phyloP scores from a whole-genome alignment of 2,888 invertebrate genomes.

The Peribatodes rhomboidaria region DNA sequence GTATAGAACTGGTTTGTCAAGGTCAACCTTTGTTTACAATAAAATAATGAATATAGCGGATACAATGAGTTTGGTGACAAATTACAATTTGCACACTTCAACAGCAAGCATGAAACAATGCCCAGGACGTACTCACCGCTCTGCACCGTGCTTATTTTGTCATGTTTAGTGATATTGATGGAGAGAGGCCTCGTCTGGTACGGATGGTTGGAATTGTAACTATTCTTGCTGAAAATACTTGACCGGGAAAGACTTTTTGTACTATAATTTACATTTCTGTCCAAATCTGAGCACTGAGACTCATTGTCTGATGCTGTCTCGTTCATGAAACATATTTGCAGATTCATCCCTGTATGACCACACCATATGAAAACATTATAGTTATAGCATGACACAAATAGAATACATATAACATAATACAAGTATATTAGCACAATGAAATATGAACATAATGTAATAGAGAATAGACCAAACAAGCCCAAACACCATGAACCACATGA shows the following conservation, averaged over 20 bases:
- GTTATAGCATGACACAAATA: constrained; percentile 38
- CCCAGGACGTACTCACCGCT: constrained; percentile 71
- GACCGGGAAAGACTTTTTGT: constrained; percentile 76
- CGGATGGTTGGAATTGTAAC: constrained; percentile 80
- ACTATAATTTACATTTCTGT: constrained; percentile 78
- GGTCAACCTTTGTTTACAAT: constrained; percentile 33
- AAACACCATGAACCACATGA: constrained; percentile 23
- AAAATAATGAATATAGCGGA: constrained; percentile 19
- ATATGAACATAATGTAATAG: constrained; percentile 7
- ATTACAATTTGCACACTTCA: constrained; percentile 16
- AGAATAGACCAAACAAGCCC: constrained; percentile 26
- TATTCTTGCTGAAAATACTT: constrained; percentile 78
- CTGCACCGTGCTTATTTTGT: constrained; percentile 75
- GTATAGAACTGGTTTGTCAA: constrained; percentile 25
- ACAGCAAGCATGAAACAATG: constrained; percentile 46
- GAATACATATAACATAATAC: constrained; percentile 54
- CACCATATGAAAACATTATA: constrained; percentile 48
- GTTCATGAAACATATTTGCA: constrained; percentile 98
- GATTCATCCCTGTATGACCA: constrained; percentile 91
- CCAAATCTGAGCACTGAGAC: constrained; percentile 91
- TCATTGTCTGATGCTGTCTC: constrained; percentile 95
- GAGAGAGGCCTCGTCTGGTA: constrained; percentile 82
- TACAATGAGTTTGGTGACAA: constrained; percentile 23
- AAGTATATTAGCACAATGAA: constrained; percentile 40
- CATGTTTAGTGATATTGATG: constrained; percentile 80